Evolutionary conservation across 1,140 invertebrate species (phyloP).

Genomic region (Drosophila erecta): DNA sequence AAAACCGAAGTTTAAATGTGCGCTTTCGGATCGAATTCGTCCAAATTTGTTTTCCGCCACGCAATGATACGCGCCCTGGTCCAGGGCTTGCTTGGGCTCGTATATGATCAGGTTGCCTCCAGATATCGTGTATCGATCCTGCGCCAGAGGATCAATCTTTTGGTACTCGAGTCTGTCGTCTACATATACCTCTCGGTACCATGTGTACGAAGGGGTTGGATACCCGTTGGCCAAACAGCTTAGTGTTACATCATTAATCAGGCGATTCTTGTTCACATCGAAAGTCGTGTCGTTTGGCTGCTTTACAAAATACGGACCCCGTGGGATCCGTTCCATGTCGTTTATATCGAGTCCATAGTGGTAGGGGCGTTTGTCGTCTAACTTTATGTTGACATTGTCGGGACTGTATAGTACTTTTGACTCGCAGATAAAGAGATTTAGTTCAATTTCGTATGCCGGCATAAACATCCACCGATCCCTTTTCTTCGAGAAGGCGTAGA

Average conservation of each 20-base stretch:
- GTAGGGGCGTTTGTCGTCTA: constrained; percentile 91
- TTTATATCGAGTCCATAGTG: constrained; percentile 92
- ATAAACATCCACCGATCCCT: constrained; percentile 93
- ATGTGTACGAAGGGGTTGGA: constrained; percentile 95
- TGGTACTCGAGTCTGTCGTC: constrained; percentile 89
- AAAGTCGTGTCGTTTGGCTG: constrained; percentile 93
- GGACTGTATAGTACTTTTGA: constrained; percentile 90
- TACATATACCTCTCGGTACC: constrained; percentile 95
- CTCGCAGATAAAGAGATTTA: constrained; percentile 95
- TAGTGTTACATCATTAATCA: constrained; percentile 90
- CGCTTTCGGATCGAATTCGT: constrained; percentile 94
- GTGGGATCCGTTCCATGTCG: constrained; percentile 92
- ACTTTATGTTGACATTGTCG: constrained; percentile 84
- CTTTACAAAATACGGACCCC: constrained; percentile 94
- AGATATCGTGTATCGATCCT: constrained; percentile 93
- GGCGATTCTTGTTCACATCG: constrained; percentile 90
- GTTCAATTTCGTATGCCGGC: constrained; percentile 90
- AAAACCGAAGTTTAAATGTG: constrained; percentile 94
- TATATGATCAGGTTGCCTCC: constrained; percentile 96
- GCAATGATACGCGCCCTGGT: constrained; percentile 96
- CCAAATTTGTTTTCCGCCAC: constrained; percentile 95
- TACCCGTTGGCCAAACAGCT: constrained; percentile 95
- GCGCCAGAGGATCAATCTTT: constrained; percentile 91
- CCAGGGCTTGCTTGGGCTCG: constrained; percentile 91
- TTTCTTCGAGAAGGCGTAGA: constrained; percentile 89